A percentile compares a stretch with the other conserved stretches of the same genome.
phyloP scores from a whole-genome alignment of 2,113 vertebrate species.

The Ornithorhynchus anatinus region DNA sequence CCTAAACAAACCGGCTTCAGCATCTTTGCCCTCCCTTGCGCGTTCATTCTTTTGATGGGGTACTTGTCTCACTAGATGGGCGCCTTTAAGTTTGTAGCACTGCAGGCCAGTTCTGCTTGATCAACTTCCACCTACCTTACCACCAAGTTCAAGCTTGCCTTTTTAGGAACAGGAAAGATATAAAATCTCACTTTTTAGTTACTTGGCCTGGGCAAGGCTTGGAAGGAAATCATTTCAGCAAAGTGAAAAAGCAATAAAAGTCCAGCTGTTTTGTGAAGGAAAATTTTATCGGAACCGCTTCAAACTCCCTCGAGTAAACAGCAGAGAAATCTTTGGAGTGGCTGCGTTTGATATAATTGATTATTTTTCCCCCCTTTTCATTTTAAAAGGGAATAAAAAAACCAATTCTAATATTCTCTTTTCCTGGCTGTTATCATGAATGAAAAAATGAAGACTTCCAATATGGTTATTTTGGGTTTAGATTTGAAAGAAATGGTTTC shows the following conservation, averaged over 20 bases:
- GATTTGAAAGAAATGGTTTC: background rate
- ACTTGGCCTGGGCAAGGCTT: background rate
- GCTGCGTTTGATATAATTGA: background rate
- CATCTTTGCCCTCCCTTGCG: no score
- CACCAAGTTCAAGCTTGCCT: background rate
- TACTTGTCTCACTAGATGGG: no score
- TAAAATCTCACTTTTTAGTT: background rate
- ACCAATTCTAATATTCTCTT: background rate
- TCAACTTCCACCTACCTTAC: no score
- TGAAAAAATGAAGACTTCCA: background rate
- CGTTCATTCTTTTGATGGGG: no score
- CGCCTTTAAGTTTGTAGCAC: no score
- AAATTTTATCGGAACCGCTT: conserved; percentile 1
- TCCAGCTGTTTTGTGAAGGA: conserved; percentile 4
- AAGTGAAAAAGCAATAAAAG: conserved; percentile 17
- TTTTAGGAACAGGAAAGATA: background rate
- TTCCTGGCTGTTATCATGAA: background rate
- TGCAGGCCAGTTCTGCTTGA: no score
- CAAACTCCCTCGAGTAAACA: background rate
- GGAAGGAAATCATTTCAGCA: background rate
- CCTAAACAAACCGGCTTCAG: background rate
- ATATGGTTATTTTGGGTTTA: background rate
- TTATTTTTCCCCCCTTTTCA: background rate
- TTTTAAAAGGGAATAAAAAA: background rate
- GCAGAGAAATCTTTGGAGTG: background rate